These are phyloP conservation scores for Botia kubotai DNA, from an alignment of 2,797 vertebrate species.

Conservation along the genomic window DNA sequence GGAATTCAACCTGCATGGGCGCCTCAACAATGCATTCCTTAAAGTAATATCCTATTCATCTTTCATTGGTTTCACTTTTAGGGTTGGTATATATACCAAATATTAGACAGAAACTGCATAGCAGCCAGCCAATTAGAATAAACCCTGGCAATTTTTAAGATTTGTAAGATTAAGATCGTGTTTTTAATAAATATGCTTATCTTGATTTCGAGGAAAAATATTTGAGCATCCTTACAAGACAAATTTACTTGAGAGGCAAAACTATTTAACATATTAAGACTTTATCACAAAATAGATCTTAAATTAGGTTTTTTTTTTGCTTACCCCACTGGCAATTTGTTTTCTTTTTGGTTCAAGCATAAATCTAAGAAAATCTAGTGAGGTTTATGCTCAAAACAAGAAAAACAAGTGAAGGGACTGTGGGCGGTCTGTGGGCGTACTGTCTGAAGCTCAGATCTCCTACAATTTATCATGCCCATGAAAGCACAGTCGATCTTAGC, in stretches of 20 bases:
- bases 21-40: not conserved
- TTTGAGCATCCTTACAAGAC: not conserved
- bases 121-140: too few species aligned
- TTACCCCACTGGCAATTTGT: not conserved
- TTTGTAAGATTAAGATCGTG: too few species aligned
- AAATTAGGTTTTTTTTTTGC: not conserved
- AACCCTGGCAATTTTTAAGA: too few species aligned
- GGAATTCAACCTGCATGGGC: not conserved
- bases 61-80: not conserved
- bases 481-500: not conserved
- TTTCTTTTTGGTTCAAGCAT: not conserved
- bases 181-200: not conserved
- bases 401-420: not conserved
- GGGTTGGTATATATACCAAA: too few species aligned
- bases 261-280: not conserved
- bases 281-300: not conserved
- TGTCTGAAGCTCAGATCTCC: not conserved
- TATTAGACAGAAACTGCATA: too few species aligned
- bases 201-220: not conserved
- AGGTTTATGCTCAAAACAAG: not conserved
- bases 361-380: not conserved
- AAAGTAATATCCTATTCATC: not conserved
- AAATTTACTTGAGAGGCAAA: not conserved
- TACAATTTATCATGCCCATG: not conserved
- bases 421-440: not conserved